Conservation (phyloP, 2,797 vertebrate species). For the Bradypus variegatus region DNA sequence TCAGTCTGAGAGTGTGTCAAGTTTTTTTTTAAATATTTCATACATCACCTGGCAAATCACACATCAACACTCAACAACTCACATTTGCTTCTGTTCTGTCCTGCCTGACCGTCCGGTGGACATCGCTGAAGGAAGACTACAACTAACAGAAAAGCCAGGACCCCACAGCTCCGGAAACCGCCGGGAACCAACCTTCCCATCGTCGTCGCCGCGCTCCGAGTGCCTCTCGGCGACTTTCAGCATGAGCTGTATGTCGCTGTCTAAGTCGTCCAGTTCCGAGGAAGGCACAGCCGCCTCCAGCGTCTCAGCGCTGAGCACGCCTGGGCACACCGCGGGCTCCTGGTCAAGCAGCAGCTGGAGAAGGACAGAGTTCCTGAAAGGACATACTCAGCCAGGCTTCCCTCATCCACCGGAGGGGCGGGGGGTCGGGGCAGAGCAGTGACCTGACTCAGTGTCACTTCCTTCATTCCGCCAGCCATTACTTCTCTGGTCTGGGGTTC, state of each 20-base stretch:
- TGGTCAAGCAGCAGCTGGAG: conserved; percentile 80
- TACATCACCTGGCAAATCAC: not conserved
- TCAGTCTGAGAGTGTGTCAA: not conserved
- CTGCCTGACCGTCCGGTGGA: not conserved
- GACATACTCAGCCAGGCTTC: not conserved
- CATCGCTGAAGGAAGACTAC: not conserved
- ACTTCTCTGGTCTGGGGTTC: not conserved
- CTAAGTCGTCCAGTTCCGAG: conserved; percentile 75
- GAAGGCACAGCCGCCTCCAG: conserved; percentile 51
- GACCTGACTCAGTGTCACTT: too few relatives aligned
- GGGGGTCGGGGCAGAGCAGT: not conserved
- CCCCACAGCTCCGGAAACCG: not conserved
- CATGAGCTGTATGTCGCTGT: conserved; percentile 79
- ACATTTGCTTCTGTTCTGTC: not conserved
- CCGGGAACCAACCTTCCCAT: conserved; percentile 82
- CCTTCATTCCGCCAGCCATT: not conserved
- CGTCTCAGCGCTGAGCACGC: conserved; percentile 60
- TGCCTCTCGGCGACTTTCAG: conserved; percentile 81
- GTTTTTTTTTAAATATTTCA: not conserved
- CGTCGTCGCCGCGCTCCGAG: conserved; percentile 76
- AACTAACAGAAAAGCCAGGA: not conserved
- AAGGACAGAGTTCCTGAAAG: conserved; percentile 35
- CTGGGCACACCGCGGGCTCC: conserved; percentile 66
- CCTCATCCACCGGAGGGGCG: not conserved
- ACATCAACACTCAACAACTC: not conserved